These are phyloP conservation scores for Fistularia commersonii DNA, from an alignment of 2,797 vertebrate species.

Conservation along the genomic window DNA sequence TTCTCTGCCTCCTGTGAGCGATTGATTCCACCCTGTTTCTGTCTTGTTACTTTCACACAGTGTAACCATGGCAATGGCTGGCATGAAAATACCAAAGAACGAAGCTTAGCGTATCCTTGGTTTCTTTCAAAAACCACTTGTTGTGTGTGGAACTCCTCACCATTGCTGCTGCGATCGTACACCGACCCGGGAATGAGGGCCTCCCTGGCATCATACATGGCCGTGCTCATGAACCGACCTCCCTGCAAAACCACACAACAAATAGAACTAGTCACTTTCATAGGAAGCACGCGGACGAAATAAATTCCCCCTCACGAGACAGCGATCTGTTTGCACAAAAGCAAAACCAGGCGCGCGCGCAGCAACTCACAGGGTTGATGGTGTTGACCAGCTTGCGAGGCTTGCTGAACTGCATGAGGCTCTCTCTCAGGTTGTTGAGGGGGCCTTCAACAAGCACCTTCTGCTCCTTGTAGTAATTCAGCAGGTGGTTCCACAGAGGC, in stretches of 20 bases:
- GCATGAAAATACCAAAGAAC: too few species aligned
- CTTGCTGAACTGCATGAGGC: constrained; percentile 99
- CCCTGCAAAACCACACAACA: constrained; percentile 71
- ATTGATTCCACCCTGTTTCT: too few species aligned
- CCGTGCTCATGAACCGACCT: constrained; percentile 97
- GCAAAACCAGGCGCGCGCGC: too few species aligned
- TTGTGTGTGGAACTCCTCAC: too few species aligned
- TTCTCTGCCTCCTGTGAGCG: too few species aligned
- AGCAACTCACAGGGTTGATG: constrained; percentile 90
- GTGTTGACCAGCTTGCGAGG: constrained; percentile 97
- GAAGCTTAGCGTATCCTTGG: too few species aligned
- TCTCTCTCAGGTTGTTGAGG: constrained; percentile 95
- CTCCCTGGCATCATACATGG: constrained; percentile 97
- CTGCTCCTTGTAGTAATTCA: constrained; percentile 99
- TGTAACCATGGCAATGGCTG: too few species aligned
- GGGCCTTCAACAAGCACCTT: constrained; percentile 98
- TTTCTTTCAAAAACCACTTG: too few species aligned
- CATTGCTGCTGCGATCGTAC: constrained; percentile 92
- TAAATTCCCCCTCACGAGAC: too few species aligned
- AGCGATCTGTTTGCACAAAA: not conserved
- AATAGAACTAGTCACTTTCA: not conserved
- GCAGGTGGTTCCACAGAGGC: constrained; percentile 96
- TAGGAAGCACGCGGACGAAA: too few species aligned
- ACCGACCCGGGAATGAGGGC: constrained; percentile 97
- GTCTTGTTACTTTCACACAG: too few species aligned